Evolutionary conservation across 2,888 invertebrate species (phyloP).

Genomic region (Meandrusa payeni): DNA sequence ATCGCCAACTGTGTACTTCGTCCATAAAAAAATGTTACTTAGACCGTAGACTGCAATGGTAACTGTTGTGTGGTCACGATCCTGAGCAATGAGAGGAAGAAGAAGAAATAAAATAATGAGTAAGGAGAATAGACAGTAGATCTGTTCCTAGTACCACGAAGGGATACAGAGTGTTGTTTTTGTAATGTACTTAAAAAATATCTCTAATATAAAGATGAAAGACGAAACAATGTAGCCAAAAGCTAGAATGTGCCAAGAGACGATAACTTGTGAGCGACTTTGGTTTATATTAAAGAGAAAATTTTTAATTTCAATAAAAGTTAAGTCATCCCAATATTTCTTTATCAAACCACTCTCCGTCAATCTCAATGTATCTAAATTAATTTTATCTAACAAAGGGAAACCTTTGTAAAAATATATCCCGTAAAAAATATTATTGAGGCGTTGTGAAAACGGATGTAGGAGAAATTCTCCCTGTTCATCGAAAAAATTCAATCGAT

Average conservation of each 20-base stretch:
- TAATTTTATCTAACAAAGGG: conserved; percentile 38
- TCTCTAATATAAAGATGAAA: conserved; percentile 33
- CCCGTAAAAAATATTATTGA: conserved; percentile 44
- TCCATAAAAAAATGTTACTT: too few species aligned
- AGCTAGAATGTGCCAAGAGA: conserved; percentile 44
- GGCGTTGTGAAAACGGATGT: conserved; percentile 36
- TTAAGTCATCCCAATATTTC: conserved; percentile 20
- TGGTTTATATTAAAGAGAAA: conserved; percentile 12
- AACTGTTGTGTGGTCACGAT: too few species aligned
- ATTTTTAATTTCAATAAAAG: conserved; percentile 14
- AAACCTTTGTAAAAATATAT: conserved; percentile 57
- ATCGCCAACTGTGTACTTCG: too few species aligned
- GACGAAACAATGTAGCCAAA: conserved; percentile 36
- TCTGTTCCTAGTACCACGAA: too few species aligned
- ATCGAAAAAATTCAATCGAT: conserved; percentile 15
- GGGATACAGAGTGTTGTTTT: too few species aligned
- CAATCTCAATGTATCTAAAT: conserved; percentile 36
- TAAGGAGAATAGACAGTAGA: too few species aligned
- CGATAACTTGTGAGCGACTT: conserved; percentile 26
- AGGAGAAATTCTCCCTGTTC: conserved; percentile 25
- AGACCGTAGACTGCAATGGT: too few species aligned
- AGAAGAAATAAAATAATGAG: too few species aligned
- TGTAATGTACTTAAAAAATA: too few species aligned
- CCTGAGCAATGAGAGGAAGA: too few species aligned
- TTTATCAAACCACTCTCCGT: conserved; percentile 47